These are phyloP conservation scores for Synanthedon vespiformis DNA, from an alignment of 2,888 invertebrate genomes.

Conservation along the genomic window DNA sequence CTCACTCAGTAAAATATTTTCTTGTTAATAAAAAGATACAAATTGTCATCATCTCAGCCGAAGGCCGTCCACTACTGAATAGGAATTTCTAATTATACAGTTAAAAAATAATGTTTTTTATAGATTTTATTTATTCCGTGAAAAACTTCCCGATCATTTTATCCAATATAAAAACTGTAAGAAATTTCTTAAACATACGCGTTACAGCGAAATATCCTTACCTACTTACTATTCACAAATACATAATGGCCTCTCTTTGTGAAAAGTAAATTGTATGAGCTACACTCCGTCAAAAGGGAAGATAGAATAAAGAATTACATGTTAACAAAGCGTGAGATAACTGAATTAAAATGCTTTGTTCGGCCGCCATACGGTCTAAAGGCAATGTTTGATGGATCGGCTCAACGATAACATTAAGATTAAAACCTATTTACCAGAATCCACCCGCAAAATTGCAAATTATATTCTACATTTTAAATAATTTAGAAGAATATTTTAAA, in stretches of 20 bases:
- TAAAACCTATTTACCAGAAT: not conserved
- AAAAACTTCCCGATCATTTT: too few relatives aligned
- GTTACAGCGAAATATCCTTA: slow-evolving; percentile 5
- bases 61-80: too few relatives aligned
- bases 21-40: too few relatives aligned
- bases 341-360: slow-evolving; percentile 60
- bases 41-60: too few relatives aligned
- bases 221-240: slow-evolving; percentile 30
- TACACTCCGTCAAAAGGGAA: slow-evolving; percentile 31
- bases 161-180: too few relatives aligned
- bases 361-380: slow-evolving; percentile 14
- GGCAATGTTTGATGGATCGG: slow-evolving; percentile 49
- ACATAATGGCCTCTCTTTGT: slow-evolving; percentile 35
- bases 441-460: not conserved
- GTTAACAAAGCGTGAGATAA: slow-evolving; percentile 52
- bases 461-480: too few relatives aligned
- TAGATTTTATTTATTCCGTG: too few relatives aligned
- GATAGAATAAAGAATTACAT: slow-evolving; percentile 43
- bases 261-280: slow-evolving; percentile 42
- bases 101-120: too few relatives aligned
- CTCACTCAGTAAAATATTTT: too few relatives aligned
- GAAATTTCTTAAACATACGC: not conserved
- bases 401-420: slow-evolving; percentile 24
- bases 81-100: too few relatives aligned
- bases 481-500: too few relatives aligned